A percentile compares a stretch with the other conserved stretches of the same genome.
These are phyloP conservation scores for Enteromius anoplus DNA, from an alignment of 2,797 vertebrate genomes.

Conservation along the genomic window DNA sequence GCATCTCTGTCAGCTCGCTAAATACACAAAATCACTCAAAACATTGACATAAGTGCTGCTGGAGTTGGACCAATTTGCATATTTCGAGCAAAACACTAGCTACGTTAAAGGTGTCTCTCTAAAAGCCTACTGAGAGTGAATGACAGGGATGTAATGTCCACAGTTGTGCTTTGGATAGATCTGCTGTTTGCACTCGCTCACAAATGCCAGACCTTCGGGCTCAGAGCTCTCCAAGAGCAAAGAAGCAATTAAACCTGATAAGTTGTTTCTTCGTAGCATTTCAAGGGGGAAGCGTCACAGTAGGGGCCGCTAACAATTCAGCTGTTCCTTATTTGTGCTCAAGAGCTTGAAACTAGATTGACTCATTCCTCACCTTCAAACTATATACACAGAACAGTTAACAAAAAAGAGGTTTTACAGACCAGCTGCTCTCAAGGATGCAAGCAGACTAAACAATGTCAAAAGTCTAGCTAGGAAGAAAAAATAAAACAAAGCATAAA, in stretches of 20 bases:
- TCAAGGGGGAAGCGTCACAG: conserved; percentile 18
- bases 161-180: conserved; percentile 16
- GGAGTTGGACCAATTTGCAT: conserved; percentile 21
- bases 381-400: not conserved
- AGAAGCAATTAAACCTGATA: conserved; percentile 25
- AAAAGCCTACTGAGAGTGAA: conserved; percentile 11
- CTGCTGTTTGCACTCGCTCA: conserved; percentile 23
- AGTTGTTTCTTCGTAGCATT: conserved; percentile 32
- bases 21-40: conserved; percentile 39
- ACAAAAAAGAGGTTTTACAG: not conserved
- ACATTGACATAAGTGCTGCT: conserved; percentile 27
- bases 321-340: conserved; percentile 16
- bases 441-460: not conserved
- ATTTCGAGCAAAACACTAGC: not conserved
- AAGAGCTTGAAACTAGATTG: conserved; percentile 22
- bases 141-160: conserved; percentile 14
- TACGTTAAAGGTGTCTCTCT: conserved; percentile 9
- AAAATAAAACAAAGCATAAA: not conserved
- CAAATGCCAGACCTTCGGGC: conserved; percentile 7
- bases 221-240: conserved; percentile 22
- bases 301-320: conserved; percentile 29
- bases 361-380: not conserved
- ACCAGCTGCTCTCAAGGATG: conserved; percentile 11
- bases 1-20: conserved; percentile 32
- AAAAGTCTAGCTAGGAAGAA: not conserved